phyloP scores from a whole-genome alignment of 2,797 vertebrate genomes.

The Lophius americanus region DNA sequence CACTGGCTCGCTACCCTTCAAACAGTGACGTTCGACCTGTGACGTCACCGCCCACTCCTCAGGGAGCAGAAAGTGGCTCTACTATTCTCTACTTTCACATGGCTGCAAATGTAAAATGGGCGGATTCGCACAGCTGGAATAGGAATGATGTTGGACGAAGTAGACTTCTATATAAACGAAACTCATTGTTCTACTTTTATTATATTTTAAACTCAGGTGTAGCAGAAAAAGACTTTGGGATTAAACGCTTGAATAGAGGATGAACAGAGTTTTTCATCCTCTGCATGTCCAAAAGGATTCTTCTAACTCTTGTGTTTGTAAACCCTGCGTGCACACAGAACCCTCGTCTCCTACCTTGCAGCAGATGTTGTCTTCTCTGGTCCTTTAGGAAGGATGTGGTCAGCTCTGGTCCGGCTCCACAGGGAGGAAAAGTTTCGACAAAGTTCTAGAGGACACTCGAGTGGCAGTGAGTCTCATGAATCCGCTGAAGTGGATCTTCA shows the following conservation, averaged over 20 bases:
- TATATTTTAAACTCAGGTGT: too few relatives aligned
- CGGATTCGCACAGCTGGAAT: slow-evolving; percentile 4
- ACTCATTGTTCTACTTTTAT: too few relatives aligned
- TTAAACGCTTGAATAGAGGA: too few relatives aligned
- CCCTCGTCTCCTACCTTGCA: slow-evolving; percentile 77
- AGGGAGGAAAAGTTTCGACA: slow-evolving; percentile 59
- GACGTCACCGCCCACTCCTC: slow-evolving; percentile 38
- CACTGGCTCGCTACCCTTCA: slow-evolving; percentile 55
- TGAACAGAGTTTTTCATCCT: too few relatives aligned
- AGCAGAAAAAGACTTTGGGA: too few relatives aligned
- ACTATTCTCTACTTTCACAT: not conserved
- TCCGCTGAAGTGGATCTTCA: slow-evolving; percentile 62
- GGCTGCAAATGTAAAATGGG: not conserved
- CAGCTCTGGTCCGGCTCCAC: slow-evolving; percentile 67
- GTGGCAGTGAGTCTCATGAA: slow-evolving; percentile 72
- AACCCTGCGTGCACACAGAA: slow-evolving; percentile 9
- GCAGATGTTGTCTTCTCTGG: slow-evolving; percentile 65
- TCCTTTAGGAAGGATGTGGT: slow-evolving; percentile 75
- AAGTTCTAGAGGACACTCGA: slow-evolving; percentile 65
- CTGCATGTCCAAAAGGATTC: too few relatives aligned
- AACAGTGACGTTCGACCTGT: slow-evolving; percentile 39
- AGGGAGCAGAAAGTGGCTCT: slow-evolving; percentile 11
- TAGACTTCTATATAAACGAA: too few relatives aligned
- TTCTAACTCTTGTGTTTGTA: not conserved
- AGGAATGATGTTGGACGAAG: not conserved